These are phyloP conservation scores for Drosophila heteroneura DNA, from an alignment of 2,888 invertebrate genomes.

Conservation along the genomic window DNA sequence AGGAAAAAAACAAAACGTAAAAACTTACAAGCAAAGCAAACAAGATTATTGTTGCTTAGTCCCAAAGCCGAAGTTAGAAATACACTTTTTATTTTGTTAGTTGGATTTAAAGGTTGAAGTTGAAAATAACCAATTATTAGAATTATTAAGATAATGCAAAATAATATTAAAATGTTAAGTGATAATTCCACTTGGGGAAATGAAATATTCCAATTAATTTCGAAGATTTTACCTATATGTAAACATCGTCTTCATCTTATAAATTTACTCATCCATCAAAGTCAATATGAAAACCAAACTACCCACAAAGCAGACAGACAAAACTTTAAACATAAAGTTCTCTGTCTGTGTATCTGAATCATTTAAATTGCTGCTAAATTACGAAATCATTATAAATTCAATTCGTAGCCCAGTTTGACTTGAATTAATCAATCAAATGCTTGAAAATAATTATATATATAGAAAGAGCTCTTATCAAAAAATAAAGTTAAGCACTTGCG, in stretches of 20 bases:
- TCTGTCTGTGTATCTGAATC: constrained; percentile 12
- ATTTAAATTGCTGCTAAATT: constrained; percentile 71
- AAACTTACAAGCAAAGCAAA: constrained; percentile 22
- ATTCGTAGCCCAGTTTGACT: constrained; percentile 67
- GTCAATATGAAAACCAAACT: not conserved
- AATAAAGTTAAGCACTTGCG: constrained; percentile 49
- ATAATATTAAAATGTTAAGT: not conserved
- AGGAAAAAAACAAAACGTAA: constrained; percentile 17
- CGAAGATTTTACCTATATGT: fast-evolving
- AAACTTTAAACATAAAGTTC: constrained; percentile 8
- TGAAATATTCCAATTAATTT: not conserved
- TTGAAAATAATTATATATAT: constrained; percentile 19
- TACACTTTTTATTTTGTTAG: constrained; percentile 12
- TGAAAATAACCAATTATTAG: not conserved
- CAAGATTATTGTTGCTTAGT: not conserved
- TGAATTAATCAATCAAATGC: constrained; percentile 74
- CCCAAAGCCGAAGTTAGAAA: constrained; percentile 4
- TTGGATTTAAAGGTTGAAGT: not conserved
- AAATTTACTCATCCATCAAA: not conserved
- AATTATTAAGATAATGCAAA: not conserved
- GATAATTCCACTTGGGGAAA: not conserved
- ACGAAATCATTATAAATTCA: constrained; percentile 72
- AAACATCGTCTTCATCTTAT: not conserved
- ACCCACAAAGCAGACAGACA: not conserved
- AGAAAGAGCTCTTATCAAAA: constrained; percentile 38